Evolutionary conservation across 2,888 invertebrate species (phyloP).

Genomic region (Stenodema calcarata): DNA sequence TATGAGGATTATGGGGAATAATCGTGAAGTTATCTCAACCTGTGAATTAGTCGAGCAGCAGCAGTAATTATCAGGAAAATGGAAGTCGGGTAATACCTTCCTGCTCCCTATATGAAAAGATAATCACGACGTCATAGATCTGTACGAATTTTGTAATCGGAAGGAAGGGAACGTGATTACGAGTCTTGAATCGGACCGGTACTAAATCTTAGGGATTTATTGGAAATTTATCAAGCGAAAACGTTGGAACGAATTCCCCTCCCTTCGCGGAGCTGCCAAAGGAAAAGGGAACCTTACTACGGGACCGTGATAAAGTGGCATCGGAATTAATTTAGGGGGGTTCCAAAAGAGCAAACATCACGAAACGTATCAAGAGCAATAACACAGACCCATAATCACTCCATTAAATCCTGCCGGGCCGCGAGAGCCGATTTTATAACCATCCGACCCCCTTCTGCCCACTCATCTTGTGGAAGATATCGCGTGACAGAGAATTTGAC

Average conservation of each 20-base stretch:
- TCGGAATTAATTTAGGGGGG: slow-evolving; percentile 34
- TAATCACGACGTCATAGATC: not conserved
- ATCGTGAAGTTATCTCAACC: not conserved
- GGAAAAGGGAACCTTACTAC: slow-evolving; percentile 21
- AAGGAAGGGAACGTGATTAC: slow-evolving; percentile 32
- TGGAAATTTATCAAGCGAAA: slow-evolving; percentile 40
- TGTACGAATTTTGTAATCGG: slow-evolving; percentile 9
- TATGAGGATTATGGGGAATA: not conserved
- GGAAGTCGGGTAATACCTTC: not conserved
- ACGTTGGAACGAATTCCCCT: slow-evolving; percentile 27
- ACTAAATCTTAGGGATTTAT: slow-evolving; percentile 35
- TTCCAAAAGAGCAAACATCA: slow-evolving; percentile 21
- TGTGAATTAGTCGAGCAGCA: not conserved
- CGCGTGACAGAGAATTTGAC: slow-evolving; percentile 15
- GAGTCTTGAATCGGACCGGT: slow-evolving; percentile 19
- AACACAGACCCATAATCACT: slow-evolving; percentile 36
- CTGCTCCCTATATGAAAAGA: not conserved
- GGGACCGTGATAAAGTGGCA: slow-evolving; percentile 37
- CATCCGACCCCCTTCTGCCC: not conserved
- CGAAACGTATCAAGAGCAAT: slow-evolving; percentile 42
- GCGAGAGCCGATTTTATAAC: not conserved
- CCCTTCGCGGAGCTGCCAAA: not conserved
- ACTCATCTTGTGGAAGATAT: slow-evolving; percentile 1
- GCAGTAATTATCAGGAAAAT: not conserved
- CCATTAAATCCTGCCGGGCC: slow-evolving; percentile 20